These are phyloP conservation scores for Styela plicata DNA, from an alignment of 23 tunicate genomes.

Conservation along the genomic window DNA sequence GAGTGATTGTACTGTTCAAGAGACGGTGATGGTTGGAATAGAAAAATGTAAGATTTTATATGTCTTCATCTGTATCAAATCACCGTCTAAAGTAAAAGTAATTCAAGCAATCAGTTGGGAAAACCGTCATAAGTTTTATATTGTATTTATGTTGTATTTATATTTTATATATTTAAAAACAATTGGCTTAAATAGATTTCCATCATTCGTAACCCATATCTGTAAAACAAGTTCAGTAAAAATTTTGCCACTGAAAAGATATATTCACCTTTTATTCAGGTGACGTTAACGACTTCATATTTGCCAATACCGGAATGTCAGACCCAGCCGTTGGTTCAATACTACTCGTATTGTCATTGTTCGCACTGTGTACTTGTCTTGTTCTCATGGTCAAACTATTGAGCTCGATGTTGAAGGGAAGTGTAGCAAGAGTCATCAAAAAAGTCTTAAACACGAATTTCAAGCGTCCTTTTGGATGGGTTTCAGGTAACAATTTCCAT, in stretches of 20 bases:
- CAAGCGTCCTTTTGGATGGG: conserved; percentile 64
- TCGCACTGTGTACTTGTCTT: conserved; percentile 38
- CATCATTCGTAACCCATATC: no score
- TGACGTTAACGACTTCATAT: conserved; percentile 42
- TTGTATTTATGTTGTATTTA: no score
- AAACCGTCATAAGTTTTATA: no score
- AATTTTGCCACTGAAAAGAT: no score
- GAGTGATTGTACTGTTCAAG: neutral
- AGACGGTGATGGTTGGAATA: conserved; percentile 24
- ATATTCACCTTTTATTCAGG: no score
- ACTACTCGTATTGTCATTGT: conserved; percentile 31
- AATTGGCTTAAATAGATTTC: no score
- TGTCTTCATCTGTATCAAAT: no score
- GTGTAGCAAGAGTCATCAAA: conserved; percentile 22
- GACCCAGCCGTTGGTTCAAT: conserved; percentile 46
- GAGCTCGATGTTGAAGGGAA: conserved; percentile 48
- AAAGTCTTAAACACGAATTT: conserved; percentile 54
- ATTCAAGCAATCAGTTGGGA: no score
- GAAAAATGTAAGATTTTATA: conserved; percentile 33
- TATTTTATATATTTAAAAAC: no score
- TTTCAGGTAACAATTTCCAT: conserved; percentile 60
- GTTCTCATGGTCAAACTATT: conserved; percentile 55
- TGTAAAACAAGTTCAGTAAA: no score
- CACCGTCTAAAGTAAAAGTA: no score
- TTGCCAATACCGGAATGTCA: conserved; percentile 52